Evolutionary conservation across 2,888 invertebrate genomes (phyloP).

Genomic region (Electrophaes corylata): DNA sequence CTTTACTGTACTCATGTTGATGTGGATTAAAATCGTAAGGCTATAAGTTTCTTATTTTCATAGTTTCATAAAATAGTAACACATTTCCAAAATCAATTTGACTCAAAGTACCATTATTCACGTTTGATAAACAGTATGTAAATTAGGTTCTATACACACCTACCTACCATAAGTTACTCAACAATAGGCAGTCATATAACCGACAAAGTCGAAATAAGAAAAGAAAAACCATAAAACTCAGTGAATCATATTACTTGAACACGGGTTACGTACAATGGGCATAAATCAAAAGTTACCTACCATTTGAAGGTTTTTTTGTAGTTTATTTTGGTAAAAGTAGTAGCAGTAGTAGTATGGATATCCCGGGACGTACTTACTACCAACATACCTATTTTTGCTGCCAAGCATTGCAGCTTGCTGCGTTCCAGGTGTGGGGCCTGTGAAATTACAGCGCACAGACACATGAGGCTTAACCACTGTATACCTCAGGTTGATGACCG

Average conservation of each 20-base stretch:
- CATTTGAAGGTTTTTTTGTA: conserved; percentile 12
- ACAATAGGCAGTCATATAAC: conserved; percentile 39
- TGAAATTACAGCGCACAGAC: no score
- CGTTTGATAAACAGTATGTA: conserved; percentile 36
- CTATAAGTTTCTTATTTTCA: no score
- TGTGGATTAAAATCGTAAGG: no score
- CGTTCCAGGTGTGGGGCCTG: no score
- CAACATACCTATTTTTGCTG: no score
- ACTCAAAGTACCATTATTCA: conserved; percentile 35
- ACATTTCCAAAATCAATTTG: conserved; percentile 34
- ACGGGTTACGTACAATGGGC: conserved; percentile 35
- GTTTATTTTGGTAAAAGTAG: conserved; percentile 5
- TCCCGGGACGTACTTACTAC: no score
- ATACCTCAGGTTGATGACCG: no score
- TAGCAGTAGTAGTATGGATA: no score
- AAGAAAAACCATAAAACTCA: conserved; percentile 39
- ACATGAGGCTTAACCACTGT: no score
- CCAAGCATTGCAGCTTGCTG: no score
- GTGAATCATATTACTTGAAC: conserved; percentile 39
- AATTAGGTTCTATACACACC: conserved; percentile 37
- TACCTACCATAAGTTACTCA: conserved; percentile 37
- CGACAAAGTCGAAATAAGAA: conserved; percentile 37
- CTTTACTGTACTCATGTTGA: no score
- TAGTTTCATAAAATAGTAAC: conserved; percentile 11
- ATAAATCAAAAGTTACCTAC: conserved; percentile 17